phyloP scores from a whole-genome alignment of 2,113 vertebrate genomes.

The Megaptera novaeangliae region DNA sequence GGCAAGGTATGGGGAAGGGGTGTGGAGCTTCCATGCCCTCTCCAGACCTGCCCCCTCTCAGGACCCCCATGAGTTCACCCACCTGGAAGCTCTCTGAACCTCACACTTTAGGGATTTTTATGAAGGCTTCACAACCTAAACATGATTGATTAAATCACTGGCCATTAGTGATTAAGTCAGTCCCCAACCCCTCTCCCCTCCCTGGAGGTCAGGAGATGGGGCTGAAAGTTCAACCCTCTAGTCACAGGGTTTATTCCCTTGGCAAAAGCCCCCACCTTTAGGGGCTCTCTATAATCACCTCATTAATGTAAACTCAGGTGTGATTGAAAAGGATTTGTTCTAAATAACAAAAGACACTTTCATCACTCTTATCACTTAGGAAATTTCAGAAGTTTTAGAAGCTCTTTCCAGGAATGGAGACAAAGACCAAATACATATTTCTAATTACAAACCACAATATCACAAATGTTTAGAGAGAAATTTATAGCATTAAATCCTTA shows the following conservation, averaged over 20 bases:
- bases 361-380: neutral
- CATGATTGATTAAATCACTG: neutral
- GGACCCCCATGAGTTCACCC: neutral
- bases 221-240: neutral
- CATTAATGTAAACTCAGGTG: neutral
- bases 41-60: neutral
- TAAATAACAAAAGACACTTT: neutral
- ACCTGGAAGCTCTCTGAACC: neutral
- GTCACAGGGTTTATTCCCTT: neutral
- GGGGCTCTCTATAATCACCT: neutral
- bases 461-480: neutral
- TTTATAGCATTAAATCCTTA: neutral
- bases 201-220: neutral
- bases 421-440: neutral
- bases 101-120: neutral
- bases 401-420: neutral
- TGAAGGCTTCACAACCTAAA: neutral
- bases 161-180: neutral
- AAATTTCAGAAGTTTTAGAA: neutral
- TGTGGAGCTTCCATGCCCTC: neutral
- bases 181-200: no score
- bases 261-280: neutral
- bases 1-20: neutral
- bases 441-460: neutral
- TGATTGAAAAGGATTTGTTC: neutral